Evolutionary conservation across 2,113 vertebrate species (phyloP), one percentile per base, ranked within the genome.

Genomic region (Candoia aspera): DNA sequence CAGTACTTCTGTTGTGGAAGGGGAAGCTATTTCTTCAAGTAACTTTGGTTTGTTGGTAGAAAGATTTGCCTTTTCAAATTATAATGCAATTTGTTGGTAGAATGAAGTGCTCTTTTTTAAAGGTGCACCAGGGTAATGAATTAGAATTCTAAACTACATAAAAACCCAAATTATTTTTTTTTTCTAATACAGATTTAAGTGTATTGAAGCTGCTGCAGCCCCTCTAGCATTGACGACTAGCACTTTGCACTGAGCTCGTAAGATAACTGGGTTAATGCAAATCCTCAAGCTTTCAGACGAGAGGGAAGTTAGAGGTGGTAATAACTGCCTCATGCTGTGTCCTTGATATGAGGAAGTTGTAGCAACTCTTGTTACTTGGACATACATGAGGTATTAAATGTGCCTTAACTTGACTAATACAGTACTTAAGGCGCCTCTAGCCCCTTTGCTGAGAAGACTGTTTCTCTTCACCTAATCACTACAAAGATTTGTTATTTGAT

Each of bases 11-110:
- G 23, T 1, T 53, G 11, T 57, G 1, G 26, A 9, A 4, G 2
- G 29, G 42, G 26, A 68, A 87, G 24, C 49, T 24, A 9, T 13
- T 60, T 49, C 49, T 62, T 89, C 54, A 90, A 90, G 33, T 42
- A 23, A 15, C 37, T 84, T 59, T 6, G 37, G 29, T 79, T 90
- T 24, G 13, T 83, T 90, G 68, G 68, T 79, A 21, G 42, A 79
- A 79, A 79, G 33, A 79, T 79, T 54, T 90, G 54, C 24, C 53
- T 90, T 90, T 60, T 60, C 79, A 85, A 58, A 58, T 59, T 59
- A 15, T 33, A 90, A 23, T 90, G 2, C 26, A 59, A 24, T 57
- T 54, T 53, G 13, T 68, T 89, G 88, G 29, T 55, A 33, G 2
- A 90, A 90, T 58, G 19, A 90, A 6, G 37, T 19, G 29, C 9